Evolutionary conservation across 2,797 vertebrate genomes (phyloP), one percentile per base, ranked within the genome.

Genomic region (Triplophysa yarkandensis): DNA sequence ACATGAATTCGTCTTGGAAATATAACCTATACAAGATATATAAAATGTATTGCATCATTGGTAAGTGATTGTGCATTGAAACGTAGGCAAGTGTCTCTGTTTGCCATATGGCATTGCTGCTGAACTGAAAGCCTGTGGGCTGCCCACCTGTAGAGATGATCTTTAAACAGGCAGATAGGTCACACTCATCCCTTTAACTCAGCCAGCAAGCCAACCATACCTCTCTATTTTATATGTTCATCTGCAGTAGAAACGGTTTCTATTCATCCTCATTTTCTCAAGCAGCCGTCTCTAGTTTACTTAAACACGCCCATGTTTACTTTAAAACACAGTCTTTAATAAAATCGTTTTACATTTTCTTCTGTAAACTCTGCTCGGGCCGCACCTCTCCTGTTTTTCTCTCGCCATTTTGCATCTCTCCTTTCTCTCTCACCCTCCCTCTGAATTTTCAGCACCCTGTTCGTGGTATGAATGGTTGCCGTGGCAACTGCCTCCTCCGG

Each of bases 401-500:
- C 55, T 54, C 68, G 66, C 27, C 21, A 65, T 73, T 76, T 55
- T 73, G 78, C 81, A 85, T 64, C 81, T 50, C 73, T 63, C 76
- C 48, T 63, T 85, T 86, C 82, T 46, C 69, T 73, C 27, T 64
- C 36, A 79, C 80, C 10, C 75, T 66, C 27, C n/a, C 23, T 54
- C 50, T 65, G 25, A 41, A 54, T 54, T 57, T 82, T 69, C 54
- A 17, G 50, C 70, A 63, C 57, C 74, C 83, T 84, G 84, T 84
- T 78, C 75, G 62, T 72, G 77, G 83, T 80, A 86, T 90, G 87
- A 90, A 90, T 90, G 89, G 92, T 93, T 93, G 86, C 91, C 83
- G 64, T 90, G 89, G 92, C 87, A 93, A 93, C 92, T 88, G 78
- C 86, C 86, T 91, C 86, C 84, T 89, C 84, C 77, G 81, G 85